Base-by-base conservation (phyloP, 30 jellyfish, hydroid and myxozoan species). In the Haliclystus octoradiatus region DNA sequence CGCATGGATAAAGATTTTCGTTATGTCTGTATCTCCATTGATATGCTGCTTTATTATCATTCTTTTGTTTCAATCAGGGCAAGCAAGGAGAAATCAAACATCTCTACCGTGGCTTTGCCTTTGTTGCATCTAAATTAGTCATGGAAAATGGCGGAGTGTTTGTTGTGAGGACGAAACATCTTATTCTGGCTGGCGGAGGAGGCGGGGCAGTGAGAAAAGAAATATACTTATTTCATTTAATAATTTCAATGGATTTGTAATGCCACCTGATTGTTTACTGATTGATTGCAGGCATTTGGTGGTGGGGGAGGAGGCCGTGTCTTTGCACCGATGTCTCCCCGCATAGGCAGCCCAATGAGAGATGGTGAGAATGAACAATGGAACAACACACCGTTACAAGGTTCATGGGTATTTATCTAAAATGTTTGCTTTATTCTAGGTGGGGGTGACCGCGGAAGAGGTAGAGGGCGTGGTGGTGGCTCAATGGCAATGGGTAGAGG, bases 301-400 rank as follows among this genome's bases (percentile, higher is more conserved):
- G 64, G 61, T 29, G 76, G 85, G 2, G 90, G 84, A 13, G 63
- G 70, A 3, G 74, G 95, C 32, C 86, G 85, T 1, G 98, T 92
- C 13, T 74, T 77, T 72, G 95, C 92, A 19, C 95, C 95, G 3
- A 91, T 91, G 99, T 91, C 99, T 1, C 99, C 99, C 1, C 77
- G 99, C 50, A 91, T 85, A 14, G 33, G 77, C 31, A 91, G 95
- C 69, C 99, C 99, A 0, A 93, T 93, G 19, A 74, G 95, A 65
- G 99, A 91, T 27, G 95, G 94, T 25, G 84, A 92, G 19, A 40
- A 40, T 9, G 57, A 19, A 5, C 19, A 9, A 9, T 40, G 57
- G 19, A 5, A 19, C 9, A 40, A 5, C 19, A 19, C 19, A 40
- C 57, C 19, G 57, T 19, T 19, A 40, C 57, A 9, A 5, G 57